Base-by-base conservation (phyloP, 2,888 invertebrate species). In the Acanthosepion pharaonis region DNA sequence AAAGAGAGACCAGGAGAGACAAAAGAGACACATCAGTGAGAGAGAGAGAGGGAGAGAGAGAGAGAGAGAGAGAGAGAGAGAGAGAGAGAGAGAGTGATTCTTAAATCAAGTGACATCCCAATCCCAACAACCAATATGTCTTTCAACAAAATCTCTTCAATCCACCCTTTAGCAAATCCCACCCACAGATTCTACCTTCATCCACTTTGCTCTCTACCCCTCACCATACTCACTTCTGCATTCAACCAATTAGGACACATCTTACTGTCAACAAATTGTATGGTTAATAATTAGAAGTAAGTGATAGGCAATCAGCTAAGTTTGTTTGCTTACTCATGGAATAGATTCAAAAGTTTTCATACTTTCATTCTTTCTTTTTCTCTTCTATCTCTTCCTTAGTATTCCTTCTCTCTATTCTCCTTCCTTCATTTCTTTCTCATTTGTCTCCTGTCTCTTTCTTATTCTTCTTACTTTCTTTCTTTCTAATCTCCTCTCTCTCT, bases 241-340 rank as follows among this genome's bases (percentile, higher is more conserved):
- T 78, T 78, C 78, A 78, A n/a, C 28, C 28, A 78, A 78, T 78
- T 78, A 78, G 78, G 28, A 78, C 78, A 78, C 28, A n/a, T 78
- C n/a, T 78, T 78, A n/a, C n/a, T n/a, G 78, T 78, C 78, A n/a
- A 78, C 78, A 78, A 78, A 78, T n/a, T 78, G 4, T 59, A 59
- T 20, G 59, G 59, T 78, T 78, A n/a, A 78, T 78, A 78, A 78
- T 78, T 78, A 78, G 78, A 78, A 78, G 78, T n/a, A 78, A 78
- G 78, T 78, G 78, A 78, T 28, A 78, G n/a, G 78, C 78, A n/a
- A 78, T 78, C 78, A 9, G 8, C n/a, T n/a, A 78, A n/a, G n/a
- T n/a, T 59, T 59, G 20, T 59, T 78, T 78, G 28, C 78, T 78
- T 78, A 28, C 78, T n/a, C 78, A n/a, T 9, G n/a, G 11, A 11